Evolutionary conservation across 2,797 vertebrate species (phyloP), one percentile per base, ranked within the genome.

Genomic region (Anguilla marmorata): DNA sequence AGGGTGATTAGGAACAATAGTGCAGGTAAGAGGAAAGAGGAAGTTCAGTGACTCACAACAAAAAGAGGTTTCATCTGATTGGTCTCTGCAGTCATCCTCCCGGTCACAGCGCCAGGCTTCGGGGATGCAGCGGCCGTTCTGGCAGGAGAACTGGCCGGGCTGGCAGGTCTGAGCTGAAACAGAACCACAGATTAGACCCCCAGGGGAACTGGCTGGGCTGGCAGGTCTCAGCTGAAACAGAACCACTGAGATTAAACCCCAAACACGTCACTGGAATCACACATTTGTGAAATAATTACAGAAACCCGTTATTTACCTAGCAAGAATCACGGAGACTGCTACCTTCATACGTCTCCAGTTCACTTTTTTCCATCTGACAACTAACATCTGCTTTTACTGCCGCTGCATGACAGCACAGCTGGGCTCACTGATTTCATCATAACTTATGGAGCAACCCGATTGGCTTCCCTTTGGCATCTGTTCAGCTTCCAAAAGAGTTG

Each of bases 81-180:
- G 94, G 91, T 99, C 99, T 6, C 98, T 98, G 12, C 98, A 99
- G 94, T 99, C 99, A 48, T 99, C 96, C 89, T 98, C 98, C 33
- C 95, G 95, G 95, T 99, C 99, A 87, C 99, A 99, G n/a, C 95
- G 94, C 99, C 99, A 99, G 0, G 96, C 95, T 19, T 79, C 92
- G 0, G 98, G 98, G 91, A 99, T 96, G 63, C 99, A 99, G n/a
- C 98, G 98, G 2, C 98, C 98, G 0, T 97, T 99, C 88, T 95
- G 95, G 91, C 99, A 99, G 1, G 97, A 97, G 94, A 98, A 98
- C 58, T 99, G 98, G 88, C 97, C 96, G 50, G 50, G 50, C 50
- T 52, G 97, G 94, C 99, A 99, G 33, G 97, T 96, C 93, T 95
- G 97, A 92, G 97, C 98, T 99, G 93, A 83, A 90, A 84, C 80